Base-by-base conservation (phyloP, 2,113 vertebrate species). In the Carassius auratus region DNA sequence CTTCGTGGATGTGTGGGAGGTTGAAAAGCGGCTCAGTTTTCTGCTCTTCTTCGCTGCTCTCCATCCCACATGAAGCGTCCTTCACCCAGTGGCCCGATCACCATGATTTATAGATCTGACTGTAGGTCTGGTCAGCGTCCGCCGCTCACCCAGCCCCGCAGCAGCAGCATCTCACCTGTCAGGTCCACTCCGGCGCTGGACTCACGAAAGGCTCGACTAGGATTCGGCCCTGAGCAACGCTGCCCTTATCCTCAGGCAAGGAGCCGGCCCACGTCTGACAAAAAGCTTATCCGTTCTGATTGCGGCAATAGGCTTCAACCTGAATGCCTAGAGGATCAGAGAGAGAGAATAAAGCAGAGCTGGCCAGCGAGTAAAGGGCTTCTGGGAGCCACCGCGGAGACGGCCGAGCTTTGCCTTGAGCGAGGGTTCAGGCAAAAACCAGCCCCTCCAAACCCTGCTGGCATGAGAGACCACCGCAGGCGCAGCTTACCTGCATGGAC, bases 271-370 rank as follows among this genome's bases (percentile, higher is more conserved):
- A 89, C 93, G 93, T 94, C 93, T 93, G 89, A 89, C 90, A 90
- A 87, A 93, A 91, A 94, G 93, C 94, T 95, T 95, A 94, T 94
- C 92, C 88, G 87, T 93, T 95, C 91, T 94, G 94, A 95, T 94
- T 93, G 90, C 89, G 45, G 84, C 93, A 87, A 92, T 91, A 91
- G 90, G 93, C 93, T 93, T 93, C 93, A 91, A 90, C 90, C 90
- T 64, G 13, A 93, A 93, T 90, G 76, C 66, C 81, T 71, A 14
- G 50, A 86, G 78, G 61, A 75, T 52, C 23, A 30, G 45, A 50
- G 69, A 76, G 33, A 57, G 52, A 87, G 76, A 80, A 76, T 89
- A 89, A 87, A 83, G 89, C 80, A 85, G 78, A 75, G 76, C 86
- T 78, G 89, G 85, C 62, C 77, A 85, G 85, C 75, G 74, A 87